Percentiles rank a stretch among this genome's conserved stretches.
Evolutionary conservation across 2,113 vertebrate species (phyloP).

Genomic region (Myotis brandtii): DNA sequence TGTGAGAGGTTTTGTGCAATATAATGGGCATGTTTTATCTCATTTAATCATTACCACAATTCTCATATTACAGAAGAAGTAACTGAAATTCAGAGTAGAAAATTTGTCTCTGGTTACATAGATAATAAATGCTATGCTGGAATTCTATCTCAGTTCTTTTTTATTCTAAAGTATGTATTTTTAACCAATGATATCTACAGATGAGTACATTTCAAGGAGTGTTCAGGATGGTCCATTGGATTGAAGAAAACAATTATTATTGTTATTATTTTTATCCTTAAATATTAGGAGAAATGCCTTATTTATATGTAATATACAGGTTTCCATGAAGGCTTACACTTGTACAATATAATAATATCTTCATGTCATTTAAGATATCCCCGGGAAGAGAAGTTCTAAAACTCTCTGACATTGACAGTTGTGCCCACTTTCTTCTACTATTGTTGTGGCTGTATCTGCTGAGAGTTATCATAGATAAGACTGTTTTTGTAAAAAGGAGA

Average conservation of each 20-base stretch:
- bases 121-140: background rate
- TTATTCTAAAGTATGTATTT: background rate
- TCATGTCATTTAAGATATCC: background rate
- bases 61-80: background rate
- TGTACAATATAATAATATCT: background rate
- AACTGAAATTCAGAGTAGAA: background rate
- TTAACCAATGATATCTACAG: background rate
- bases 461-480: background rate
- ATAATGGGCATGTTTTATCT: background rate
- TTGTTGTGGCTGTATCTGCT: background rate
- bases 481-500: background rate
- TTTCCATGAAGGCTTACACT: background rate
- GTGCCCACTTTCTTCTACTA: background rate
- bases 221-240: background rate
- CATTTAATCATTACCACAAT: background rate
- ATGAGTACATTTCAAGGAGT: background rate
- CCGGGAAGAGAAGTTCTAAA: background rate
- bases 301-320: background rate
- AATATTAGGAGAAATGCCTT: background rate
- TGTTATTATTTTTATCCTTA: background rate
- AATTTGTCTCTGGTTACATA: background rate
- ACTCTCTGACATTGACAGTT: background rate
- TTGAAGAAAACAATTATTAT: background rate
- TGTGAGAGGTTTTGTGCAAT: background rate
- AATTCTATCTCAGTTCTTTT: background rate